Percentiles rank a stretch among this genome's conserved stretches.
Evolutionary conservation across 2,797 vertebrate species (phyloP).

Genomic region (Fistularia commersonii): DNA sequence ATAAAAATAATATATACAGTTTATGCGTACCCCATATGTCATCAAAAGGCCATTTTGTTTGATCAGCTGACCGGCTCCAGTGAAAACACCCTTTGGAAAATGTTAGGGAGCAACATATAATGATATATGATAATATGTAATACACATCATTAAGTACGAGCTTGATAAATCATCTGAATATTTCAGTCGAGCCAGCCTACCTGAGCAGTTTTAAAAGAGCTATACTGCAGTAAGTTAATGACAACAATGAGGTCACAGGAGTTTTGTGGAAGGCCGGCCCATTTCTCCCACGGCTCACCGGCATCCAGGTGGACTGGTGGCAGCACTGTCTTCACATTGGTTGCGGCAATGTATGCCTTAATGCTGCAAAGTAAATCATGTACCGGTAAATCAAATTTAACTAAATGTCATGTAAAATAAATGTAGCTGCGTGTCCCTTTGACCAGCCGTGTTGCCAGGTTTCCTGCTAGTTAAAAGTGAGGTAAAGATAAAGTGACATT

Average conservation of each 20-base stretch:
- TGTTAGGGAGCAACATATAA: not conserved
- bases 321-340: constrained; percentile 63
- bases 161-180: too few relatives aligned
- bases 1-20: not conserved
- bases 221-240: constrained; percentile 75
- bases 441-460: too few relatives aligned
- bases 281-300: constrained; percentile 69
- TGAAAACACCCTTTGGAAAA: constrained; percentile 64
- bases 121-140: not conserved
- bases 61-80: constrained; percentile 69
- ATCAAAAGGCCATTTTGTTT: constrained; percentile 70
- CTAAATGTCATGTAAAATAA: too few relatives aligned
- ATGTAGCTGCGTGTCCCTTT: too few relatives aligned
- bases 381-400: not conserved
- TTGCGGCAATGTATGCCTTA: constrained; percentile 70
- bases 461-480: too few relatives aligned
- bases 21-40: constrained; percentile 67
- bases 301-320: constrained; percentile 71
- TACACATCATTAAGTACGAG: not conserved
- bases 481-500: too few relatives aligned
- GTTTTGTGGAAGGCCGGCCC: constrained; percentile 57
- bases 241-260: constrained; percentile 71
- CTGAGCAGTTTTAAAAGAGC: constrained; percentile 69
- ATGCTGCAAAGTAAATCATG: constrained; percentile 56
- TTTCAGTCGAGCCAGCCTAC: constrained; percentile 25